Evolutionary conservation across 2,797 vertebrate genomes (phyloP).

Genomic region (Anabas testudineus): DNA sequence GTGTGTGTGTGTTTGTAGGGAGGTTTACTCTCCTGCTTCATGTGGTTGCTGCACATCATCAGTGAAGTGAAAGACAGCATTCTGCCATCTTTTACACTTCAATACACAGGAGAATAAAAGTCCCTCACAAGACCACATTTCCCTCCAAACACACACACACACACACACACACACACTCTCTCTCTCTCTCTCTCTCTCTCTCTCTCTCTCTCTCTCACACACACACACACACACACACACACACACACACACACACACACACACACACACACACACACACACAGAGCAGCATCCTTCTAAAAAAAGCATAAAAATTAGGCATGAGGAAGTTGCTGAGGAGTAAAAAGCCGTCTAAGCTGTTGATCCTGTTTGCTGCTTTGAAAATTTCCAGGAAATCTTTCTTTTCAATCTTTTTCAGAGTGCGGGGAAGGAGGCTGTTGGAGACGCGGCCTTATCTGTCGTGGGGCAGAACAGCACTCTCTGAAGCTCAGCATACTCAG

Average conservation of each 20-base stretch:
- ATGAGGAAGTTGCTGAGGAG: slow-evolving; percentile 69
- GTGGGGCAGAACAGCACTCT: slow-evolving; percentile 39
- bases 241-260: slow-evolving; percentile 2
- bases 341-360: slow-evolving; percentile 65
- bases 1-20: not conserved
- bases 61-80: slow-evolving; percentile 72
- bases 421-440: slow-evolving; percentile 18
- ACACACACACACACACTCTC: slow-evolving; percentile 1
- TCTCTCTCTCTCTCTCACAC: too few relatives aligned
- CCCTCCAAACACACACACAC: slow-evolving; percentile 12
- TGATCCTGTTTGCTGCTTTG: slow-evolving; percentile 74
- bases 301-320: slow-evolving; percentile 45
- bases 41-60: slow-evolving; percentile 62
- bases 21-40: slow-evolving; percentile 37
- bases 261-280: slow-evolving; percentile 4
- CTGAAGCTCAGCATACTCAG: slow-evolving; percentile 49
- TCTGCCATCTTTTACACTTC: slow-evolving; percentile 72
- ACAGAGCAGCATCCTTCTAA: slow-evolving; percentile 6
- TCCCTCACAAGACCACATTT: slow-evolving; percentile 46
- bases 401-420: slow-evolving; percentile 53
- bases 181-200: too few relatives aligned
- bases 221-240: slow-evolving; percentile 4
- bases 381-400: slow-evolving; percentile 62
- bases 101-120: slow-evolving; percentile 64
- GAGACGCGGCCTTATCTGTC: slow-evolving; percentile 53